A percentile compares a stretch with the other conserved stretches of the same genome.
Conservation (phyloP, 2,113 vertebrate genomes). For the Dunckerocampus dactyliophorus region DNA sequence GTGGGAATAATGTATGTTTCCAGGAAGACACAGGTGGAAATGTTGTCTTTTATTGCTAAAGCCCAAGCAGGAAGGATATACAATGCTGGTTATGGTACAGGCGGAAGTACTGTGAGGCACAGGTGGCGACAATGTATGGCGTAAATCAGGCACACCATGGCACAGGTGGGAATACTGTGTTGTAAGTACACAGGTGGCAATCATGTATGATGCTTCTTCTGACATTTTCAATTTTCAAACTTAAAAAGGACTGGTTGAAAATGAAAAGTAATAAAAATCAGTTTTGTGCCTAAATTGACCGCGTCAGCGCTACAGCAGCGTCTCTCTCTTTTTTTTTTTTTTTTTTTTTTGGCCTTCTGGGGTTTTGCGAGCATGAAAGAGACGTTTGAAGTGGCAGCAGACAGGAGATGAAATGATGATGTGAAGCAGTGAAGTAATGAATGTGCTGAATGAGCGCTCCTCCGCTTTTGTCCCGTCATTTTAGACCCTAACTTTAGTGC, state of each 20-base stretch:
- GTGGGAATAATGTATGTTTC: too few relatives aligned
- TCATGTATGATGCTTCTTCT: neutral
- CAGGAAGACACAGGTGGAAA: neutral
- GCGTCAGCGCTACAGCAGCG: too few relatives aligned
- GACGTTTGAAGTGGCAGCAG: conserved; percentile 18
- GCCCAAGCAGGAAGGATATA: too few relatives aligned
- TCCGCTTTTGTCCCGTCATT: neutral
- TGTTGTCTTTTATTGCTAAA: neutral
- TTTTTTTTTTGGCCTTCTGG: neutral
- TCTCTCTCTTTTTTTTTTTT: neutral
- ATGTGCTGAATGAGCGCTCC: conserved; percentile 21
- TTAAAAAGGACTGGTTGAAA: too few relatives aligned
- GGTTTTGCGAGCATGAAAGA: conserved; percentile 20
- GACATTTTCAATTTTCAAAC: too few relatives aligned
- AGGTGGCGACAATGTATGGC: too few relatives aligned
- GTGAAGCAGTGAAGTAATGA: conserved; percentile 24
- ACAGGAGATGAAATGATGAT: conserved; percentile 25
- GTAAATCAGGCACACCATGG: too few relatives aligned
- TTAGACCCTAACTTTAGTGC: conserved; percentile 1
- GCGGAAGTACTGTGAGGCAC: too few relatives aligned
- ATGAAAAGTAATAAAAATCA: neutral
- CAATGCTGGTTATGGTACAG: too few relatives aligned
- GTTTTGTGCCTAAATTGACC: neutral
- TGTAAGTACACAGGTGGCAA: too few relatives aligned
- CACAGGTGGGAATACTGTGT: neutral